These are phyloP conservation scores for Eupleurogrammus muticus DNA, from an alignment of 2,797 vertebrate species.

Conservation along the genomic window DNA sequence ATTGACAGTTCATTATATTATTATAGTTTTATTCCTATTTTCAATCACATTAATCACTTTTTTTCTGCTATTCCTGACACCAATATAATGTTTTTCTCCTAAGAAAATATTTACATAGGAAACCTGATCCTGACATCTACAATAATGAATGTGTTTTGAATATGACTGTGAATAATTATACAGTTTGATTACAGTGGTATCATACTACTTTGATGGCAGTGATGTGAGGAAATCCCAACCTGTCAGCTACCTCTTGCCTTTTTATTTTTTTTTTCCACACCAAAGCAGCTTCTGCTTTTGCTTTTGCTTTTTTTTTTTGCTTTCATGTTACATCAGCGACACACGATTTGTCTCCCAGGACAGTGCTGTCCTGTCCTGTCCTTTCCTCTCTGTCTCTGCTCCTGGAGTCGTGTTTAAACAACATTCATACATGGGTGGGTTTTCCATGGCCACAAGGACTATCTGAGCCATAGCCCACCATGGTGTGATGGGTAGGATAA, in stretches of 20 bases:
- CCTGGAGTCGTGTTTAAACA: constrained; percentile 78
- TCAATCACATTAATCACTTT: neutral
- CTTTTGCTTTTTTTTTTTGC: no score
- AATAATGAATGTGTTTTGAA: no score
- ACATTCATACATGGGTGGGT: constrained; percentile 84
- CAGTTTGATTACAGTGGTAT: neutral
- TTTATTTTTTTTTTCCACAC: constrained; percentile 28
- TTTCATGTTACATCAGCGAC: constrained; percentile 69
- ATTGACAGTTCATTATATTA: neutral
- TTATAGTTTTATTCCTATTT: neutral
- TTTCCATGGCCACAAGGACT: constrained; percentile 78
- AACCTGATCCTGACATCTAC: neutral
- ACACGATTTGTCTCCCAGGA: constrained; percentile 65
- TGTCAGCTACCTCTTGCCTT: constrained; percentile 13
- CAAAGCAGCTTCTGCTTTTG: neutral
- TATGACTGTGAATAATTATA: neutral
- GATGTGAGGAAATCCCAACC: constrained; percentile 18
- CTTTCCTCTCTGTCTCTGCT: constrained; percentile 68
- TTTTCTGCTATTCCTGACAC: neutral
- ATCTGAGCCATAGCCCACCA: constrained; percentile 71
- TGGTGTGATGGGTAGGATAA: constrained; percentile 75
- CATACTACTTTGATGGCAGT: neutral
- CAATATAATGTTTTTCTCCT: neutral
- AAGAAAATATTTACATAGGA: neutral
- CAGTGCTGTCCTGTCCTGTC: constrained; percentile 54